Evolutionary conservation across 2,797 vertebrate species (phyloP).

Genomic region (Intellagama lesueurii): DNA sequence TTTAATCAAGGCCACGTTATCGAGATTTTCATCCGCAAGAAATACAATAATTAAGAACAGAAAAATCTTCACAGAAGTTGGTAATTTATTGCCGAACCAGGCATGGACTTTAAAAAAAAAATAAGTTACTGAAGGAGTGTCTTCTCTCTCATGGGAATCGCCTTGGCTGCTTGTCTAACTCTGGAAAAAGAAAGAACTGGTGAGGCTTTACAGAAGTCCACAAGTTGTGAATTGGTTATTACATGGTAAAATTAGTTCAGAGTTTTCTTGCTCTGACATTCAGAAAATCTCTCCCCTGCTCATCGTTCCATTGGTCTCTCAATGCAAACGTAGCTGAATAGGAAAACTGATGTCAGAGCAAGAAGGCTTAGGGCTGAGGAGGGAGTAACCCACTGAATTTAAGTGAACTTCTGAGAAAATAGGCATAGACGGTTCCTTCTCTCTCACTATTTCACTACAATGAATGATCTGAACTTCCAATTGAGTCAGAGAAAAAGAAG

Average conservation of each 20-base stretch:
- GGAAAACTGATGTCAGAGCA: too few relatives aligned
- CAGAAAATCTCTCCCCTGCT: background rate
- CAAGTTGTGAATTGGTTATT: background rate
- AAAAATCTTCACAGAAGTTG: constrained; percentile 73
- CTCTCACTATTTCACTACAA: background rate
- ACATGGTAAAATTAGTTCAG: background rate
- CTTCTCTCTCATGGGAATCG: constrained; percentile 48
- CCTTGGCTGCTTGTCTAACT: constrained; percentile 42
- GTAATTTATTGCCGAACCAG: constrained; percentile 59
- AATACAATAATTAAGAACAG: constrained; percentile 33
- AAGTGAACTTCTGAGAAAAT: too few relatives aligned
- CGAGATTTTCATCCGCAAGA: constrained; percentile 34
- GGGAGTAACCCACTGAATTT: too few relatives aligned
- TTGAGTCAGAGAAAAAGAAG: background rate
- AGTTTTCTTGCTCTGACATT: background rate
- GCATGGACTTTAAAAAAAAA: constrained; percentile 43
- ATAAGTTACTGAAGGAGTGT: constrained; percentile 38
- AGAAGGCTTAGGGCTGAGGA: too few relatives aligned
- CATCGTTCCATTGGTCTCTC: too few relatives aligned
- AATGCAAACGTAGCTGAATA: background rate
- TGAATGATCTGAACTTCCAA: background rate
- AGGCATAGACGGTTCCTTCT: background rate
- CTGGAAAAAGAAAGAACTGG: constrained; percentile 37
- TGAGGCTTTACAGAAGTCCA: background rate
- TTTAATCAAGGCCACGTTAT: constrained; percentile 66